phyloP scores from a whole-genome alignment of 2,113 vertebrate species.

The Cinclus mexicanus region DNA sequence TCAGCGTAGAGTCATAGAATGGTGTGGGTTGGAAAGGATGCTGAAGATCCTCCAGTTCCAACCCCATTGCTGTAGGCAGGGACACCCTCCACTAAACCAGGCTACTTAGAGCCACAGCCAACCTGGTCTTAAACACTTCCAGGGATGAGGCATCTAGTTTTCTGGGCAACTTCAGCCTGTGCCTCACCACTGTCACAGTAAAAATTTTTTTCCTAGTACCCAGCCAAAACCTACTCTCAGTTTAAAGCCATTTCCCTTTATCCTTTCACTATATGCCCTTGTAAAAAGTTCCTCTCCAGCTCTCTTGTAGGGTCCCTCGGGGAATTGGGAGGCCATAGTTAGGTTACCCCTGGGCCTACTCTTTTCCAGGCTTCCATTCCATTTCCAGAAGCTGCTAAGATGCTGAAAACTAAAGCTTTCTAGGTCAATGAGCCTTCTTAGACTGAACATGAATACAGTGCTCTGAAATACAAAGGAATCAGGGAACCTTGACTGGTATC shows the following conservation, averaged over 20 bases:
- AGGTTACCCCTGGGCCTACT: neutral
- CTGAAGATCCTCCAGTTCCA: neutral
- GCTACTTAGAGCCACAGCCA: neutral
- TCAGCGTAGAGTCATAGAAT: fast-evolving
- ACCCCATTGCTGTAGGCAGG: neutral
- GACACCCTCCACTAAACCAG: neutral
- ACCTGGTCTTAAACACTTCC: neutral
- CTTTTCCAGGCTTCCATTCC: neutral
- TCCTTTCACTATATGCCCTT: neutral
- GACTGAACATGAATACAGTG: neutral
- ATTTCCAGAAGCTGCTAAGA: neutral
- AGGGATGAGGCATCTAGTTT: neutral
- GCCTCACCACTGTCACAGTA: neutral
- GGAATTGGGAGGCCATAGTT: neutral
- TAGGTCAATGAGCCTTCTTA: neutral
- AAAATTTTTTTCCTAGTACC: neutral
- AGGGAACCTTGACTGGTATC: neutral
- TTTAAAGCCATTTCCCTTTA: neutral
- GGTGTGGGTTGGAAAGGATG: neutral
- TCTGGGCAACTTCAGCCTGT: neutral
- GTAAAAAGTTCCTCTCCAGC: neutral
- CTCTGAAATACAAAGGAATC: neutral
- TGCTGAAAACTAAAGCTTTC: neutral
- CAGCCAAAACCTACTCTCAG: neutral
- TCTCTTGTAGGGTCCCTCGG: neutral